Base-by-base conservation (phyloP, 2,888 invertebrate species). In the Agapostemon virescens region DNA sequence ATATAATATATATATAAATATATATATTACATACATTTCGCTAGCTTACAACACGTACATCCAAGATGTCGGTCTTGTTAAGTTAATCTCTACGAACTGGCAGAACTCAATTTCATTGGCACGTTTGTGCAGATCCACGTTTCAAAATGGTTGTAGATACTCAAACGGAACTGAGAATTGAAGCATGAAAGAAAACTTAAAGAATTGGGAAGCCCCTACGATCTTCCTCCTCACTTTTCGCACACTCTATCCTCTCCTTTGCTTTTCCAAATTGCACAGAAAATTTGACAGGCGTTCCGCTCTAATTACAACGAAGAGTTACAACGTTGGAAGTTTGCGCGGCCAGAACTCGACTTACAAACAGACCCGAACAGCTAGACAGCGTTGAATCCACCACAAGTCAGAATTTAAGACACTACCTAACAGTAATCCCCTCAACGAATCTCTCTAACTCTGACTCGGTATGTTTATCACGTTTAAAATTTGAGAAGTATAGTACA, bases 401-500 rank as follows among this genome's bases (percentile, higher is more conserved):
- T 72, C 49, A 77, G 67, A 77, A 67, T 40, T 52, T 66, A 38
- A 13, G 42, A 66, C 55, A 55, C 30, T 69, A 66, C 52, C 69
- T 45, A 69, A 79, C n/a, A 45, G 63, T 73, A 71, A 77, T 40
- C 13, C 7, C 20, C 26, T 26, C 49, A 33, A 52, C 15, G 23
- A 63, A 61, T 55, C 33, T 20, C 36, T n/a, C 38, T 30, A 63
- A 61, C 55, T 2, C 23, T 42, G 45, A 45, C 33, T 72, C 64
- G 67, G 66, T 58, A 15, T 61, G 23, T 55, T 63, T 63, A 67
- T 42, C 40, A 26, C n/a, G 67, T 61, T 73, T 61, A 82, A 79
- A 83, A 86, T 79, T 73, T 79, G 58, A 67, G 68, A 80, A 49
- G 70, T 88, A 83, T 73, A 77, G 66, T 81, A 84, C 81, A 82